Evolutionary conservation across 2,113 vertebrate genomes (phyloP), one percentile per base, ranked within the genome.

Genomic region (Barbus barbus): DNA sequence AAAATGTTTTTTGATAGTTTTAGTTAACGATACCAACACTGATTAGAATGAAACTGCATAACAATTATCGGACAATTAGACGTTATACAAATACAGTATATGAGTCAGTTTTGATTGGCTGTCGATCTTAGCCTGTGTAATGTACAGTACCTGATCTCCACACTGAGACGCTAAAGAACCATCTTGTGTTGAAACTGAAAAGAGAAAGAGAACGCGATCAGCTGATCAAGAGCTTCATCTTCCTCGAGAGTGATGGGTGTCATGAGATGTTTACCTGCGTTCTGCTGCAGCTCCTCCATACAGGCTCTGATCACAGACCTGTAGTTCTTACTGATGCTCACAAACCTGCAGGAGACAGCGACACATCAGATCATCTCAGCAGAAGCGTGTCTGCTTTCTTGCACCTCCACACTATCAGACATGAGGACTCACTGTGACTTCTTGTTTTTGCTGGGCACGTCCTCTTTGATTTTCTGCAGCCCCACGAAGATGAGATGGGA

Each of bases 251-350:
- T 2, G 41, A 44, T 44, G 41, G 3, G 36, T 0, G 38, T 80
- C 24, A 44, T 24, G 31, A 13, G 33, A 28, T 84, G 74, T 91
- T 89, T 87, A 97, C 97, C 89, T 87, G 97, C 95, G 84, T 93
- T 91, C 83, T 97, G 95, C 84, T 97, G 96, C 89, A 98, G 96
- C 86, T 99, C 98, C 69, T 98, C 97, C 95, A 99, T 97, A 82
- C 96, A 98, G 3, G 98, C 98, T 89, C 97, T 92, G 41, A 99
- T 96, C 75, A 99, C 96, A 0, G 98, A 99, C 4, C 98, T 94
- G 89, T 99, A 99, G 93, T 97, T 97, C 92, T 98, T 99, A 91
- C 98, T 99, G 83, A 98, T 95, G 91, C 95, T 96, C 90, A 98
- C 95, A 90, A 98, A 96, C 20, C 98, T 99, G 89, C 61, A 36